These are phyloP conservation scores for Diogma glabrata DNA, from an alignment of 2,888 invertebrate genomes.

Conservation along the genomic window DNA sequence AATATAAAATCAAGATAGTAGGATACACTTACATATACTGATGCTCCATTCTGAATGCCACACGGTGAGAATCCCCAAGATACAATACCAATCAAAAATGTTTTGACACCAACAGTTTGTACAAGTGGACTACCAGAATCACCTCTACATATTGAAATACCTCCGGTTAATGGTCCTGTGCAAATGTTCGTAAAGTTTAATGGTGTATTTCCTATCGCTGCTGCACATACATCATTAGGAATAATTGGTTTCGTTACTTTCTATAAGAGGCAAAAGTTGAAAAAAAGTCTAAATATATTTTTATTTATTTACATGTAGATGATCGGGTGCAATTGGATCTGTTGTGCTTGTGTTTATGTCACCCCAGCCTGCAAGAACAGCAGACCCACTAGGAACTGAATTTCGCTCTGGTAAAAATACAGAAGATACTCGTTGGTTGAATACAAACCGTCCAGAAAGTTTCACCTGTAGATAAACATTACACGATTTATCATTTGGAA, in stretches of 20 bases:
- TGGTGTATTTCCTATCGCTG: constrained; percentile 20
- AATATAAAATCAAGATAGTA: constrained; percentile 33
- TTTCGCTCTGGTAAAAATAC: constrained; percentile 30
- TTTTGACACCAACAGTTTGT: constrained; percentile 16
- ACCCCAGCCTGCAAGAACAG: constrained; percentile 38
- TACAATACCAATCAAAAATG: constrained; percentile 35
- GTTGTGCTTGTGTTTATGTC: constrained; percentile 19
- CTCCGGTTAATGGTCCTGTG: constrained; percentile 35
- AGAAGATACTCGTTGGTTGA: too few species aligned
- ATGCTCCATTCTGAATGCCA: constrained; percentile 31
- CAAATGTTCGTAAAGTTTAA: constrained; percentile 34
- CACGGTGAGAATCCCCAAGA: constrained; percentile 42
- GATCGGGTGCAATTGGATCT: constrained; percentile 20
- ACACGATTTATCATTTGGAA: background rate
- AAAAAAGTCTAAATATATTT: too few species aligned
- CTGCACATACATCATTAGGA: constrained; percentile 23
- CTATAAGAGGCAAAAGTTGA: too few species aligned
- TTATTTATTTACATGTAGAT: too few species aligned
- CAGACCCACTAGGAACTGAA: constrained; percentile 25
- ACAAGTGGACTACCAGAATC: constrained; percentile 34
- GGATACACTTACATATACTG: constrained; percentile 37
- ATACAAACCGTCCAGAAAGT: constrained; percentile 21
- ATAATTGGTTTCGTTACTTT: constrained; percentile 28
- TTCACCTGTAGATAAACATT: background rate
- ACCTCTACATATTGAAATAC: constrained; percentile 37